These are phyloP conservation scores for Erythrocebus patas DNA, from an alignment of 2,113 vertebrate species.

Conservation along the genomic window DNA sequence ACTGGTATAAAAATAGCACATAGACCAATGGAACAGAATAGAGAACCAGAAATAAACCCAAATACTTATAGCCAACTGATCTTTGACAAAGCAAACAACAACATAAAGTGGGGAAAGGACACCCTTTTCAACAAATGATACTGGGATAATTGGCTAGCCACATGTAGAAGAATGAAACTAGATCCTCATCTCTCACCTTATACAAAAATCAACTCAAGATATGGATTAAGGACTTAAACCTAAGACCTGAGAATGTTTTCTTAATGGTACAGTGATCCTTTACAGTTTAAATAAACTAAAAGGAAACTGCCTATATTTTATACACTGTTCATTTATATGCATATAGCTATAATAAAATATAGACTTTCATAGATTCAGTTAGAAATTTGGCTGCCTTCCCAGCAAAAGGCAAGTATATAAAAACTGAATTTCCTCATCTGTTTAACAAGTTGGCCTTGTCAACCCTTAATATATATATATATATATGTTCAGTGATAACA, in stretches of 20 bases:
- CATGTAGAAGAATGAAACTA: too few species aligned
- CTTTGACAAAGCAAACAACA: too few species aligned
- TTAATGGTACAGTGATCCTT: slow-evolving; percentile 37
- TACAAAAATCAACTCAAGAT: too few species aligned
- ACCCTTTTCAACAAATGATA: too few species aligned
- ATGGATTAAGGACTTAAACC: too few species aligned
- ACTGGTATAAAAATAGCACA: too few species aligned
- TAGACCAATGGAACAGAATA: too few species aligned
- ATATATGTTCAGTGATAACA: not conserved
- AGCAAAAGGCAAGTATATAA: slow-evolving; percentile 64
- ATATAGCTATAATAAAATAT: slow-evolving; percentile 67
- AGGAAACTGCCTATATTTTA: slow-evolving; percentile 52
- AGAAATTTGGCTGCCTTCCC: slow-evolving; percentile 70
- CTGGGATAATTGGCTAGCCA: too few species aligned
- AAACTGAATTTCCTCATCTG: slow-evolving; percentile 64
- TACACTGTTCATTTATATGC: slow-evolving; percentile 64
- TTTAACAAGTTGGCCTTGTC: slow-evolving; percentile 44
- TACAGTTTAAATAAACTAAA: slow-evolving; percentile 58
- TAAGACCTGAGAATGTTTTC: slow-evolving; percentile 32
- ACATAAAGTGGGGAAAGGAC: too few species aligned
- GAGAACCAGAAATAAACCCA: too few species aligned
- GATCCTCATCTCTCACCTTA: too few species aligned
- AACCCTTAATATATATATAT: not conserved
- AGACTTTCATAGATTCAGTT: slow-evolving; percentile 49
- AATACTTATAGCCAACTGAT: too few species aligned